Base-by-base conservation (phyloP, 2,113 vertebrate species). In the Ivindomyrus marchei region DNA sequence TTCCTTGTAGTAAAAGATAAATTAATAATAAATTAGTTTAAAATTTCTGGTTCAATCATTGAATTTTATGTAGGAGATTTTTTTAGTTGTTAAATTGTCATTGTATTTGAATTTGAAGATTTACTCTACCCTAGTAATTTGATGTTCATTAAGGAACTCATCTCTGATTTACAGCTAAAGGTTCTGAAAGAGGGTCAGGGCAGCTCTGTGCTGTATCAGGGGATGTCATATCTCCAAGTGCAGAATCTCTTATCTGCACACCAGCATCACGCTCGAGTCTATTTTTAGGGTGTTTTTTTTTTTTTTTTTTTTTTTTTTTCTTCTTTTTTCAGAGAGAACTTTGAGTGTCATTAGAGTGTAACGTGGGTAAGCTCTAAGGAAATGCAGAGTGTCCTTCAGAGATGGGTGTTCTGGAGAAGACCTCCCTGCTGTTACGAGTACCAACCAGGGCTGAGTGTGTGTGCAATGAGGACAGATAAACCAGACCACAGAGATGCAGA, bases 201-300 rank as follows among this genome's bases (percentile, higher is more conserved):
- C 88, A 88, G 86, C 91, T 88, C n/a, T 10, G 56, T 90, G 90
- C 50, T 90, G 88, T 50, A 80, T 92, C 45, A 91, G 88, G 49
- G 88, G 88, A 87, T n/a, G 83, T 46, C 80, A 83, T 27, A 39
- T 90, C 42, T 10, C 85, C 66, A 49, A 90, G 92, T 94, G 93
- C 91, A 90, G 93, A 96, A 95, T 95, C 91, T 95, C 89, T 94
- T 91, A 24, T 31, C 89, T 88, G 89, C 91, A 70, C 77, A 91
- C 91, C 92, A 94, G 92, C 94, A 93, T 39, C 90, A 90, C 91
- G 88, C 77, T 0, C 1, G 4, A 0, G 8, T 89, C 92, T 95
- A 94, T 94, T 95, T 94, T 94, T 94, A 94, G 92, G 2, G 2
- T 0, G 36, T 39, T 50, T 53, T 39, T 90, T 58, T 39, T 90